Evolutionary conservation across 2,113 vertebrate species (phyloP).

Genomic region (Eulemur macaco): DNA sequence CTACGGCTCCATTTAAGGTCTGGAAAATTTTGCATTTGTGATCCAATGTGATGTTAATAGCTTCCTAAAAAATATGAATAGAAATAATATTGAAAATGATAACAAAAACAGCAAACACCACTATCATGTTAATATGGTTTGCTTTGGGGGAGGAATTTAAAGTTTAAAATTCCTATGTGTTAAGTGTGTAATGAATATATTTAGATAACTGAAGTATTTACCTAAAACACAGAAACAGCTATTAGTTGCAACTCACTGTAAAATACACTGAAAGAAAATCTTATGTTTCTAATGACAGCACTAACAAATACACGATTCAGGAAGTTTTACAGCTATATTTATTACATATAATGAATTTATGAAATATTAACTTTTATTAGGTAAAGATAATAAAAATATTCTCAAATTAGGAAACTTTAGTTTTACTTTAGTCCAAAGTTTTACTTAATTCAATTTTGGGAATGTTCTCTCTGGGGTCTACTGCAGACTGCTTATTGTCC

Average conservation of each 20-base stretch:
- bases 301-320: background rate
- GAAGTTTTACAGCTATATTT: background rate
- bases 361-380: background rate
- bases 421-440: conserved; percentile 13
- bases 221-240: background rate
- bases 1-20: conserved; percentile 94
- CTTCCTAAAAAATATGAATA: conserved; percentile 86
- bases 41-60: conserved; percentile 95
- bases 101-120: background rate
- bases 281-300: background rate
- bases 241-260: background rate
- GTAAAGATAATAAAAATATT: background rate
- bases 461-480: background rate
- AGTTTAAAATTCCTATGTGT: background rate
- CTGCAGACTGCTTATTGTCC: background rate
- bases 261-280: background rate
- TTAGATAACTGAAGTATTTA: background rate
- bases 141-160: background rate
- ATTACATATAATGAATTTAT: background rate
- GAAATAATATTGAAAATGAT: conserved; percentile 23
- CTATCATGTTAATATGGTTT: background rate
- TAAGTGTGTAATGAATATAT: conserved; percentile 15
- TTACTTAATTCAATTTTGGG: background rate
- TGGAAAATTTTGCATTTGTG: conserved; percentile 98
- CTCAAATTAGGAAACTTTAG: background rate